Evolutionary conservation across 2,888 invertebrate species (phyloP), one percentile per base, ranked within the genome.

Genomic region (Lysandra bellargus): DNA sequence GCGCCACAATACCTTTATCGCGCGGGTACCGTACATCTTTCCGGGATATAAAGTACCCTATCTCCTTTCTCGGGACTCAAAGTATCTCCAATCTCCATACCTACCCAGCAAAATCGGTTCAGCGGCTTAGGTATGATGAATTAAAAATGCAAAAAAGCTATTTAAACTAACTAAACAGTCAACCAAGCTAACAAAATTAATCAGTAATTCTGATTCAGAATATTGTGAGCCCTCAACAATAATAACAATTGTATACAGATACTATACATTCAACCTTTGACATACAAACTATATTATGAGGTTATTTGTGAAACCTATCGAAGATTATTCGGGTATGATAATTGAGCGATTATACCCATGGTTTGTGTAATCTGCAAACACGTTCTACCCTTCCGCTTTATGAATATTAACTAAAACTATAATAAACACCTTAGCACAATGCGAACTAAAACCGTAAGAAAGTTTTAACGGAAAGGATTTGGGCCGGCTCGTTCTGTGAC

Each of bases 331-430:
- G 69, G 69, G 69, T 69, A 37, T 69, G 23, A 37, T 69, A 69
- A 69, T 69, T 4, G 37, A 69, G 69, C 69, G 33, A 69, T 69
- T 69, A 69, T 33, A 69, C 33, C 14, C 33, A 69, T 69, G 33
- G 69, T 69, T 69, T 69, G 69, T 69, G 69, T 33, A 69, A 69
- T 69, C 69, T 69, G 33, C 69, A 69, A 69, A 69, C 69, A 69
- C 69, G 30, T 69, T 17, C 30, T 69, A 69, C 69, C 69, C 69
- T 69, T 69, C 33, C 64, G 12, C 64, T 33, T 9, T 69, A 12
- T 69, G 69, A 69, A 69, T 69, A 69, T 69, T 33, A 69, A 69
- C 69, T 33, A 69, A 33, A 33, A 69, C 69, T 33, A 69, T 57
- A 57, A 17, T 57, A 4, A 57, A 57, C 57, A 57, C 57, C 57